These are phyloP conservation scores for Clarias batrachus DNA, from an alignment of 2,113 vertebrate genomes.

Conservation along the genomic window DNA sequence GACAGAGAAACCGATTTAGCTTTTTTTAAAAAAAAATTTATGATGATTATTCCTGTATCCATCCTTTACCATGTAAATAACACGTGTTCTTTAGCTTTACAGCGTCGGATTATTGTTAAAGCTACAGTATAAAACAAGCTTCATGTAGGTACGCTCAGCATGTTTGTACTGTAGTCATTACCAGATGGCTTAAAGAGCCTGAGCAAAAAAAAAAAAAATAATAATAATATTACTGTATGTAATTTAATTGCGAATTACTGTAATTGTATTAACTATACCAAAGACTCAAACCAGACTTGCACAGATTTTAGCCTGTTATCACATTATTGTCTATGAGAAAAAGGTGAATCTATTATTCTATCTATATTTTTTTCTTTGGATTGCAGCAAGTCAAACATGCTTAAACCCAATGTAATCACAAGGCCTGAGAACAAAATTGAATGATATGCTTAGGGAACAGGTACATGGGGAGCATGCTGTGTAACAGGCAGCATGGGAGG, in stretches of 20 bases:
- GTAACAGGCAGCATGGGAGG: constrained; percentile 61
- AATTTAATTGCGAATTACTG: background rate
- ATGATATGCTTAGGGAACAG: constrained; percentile 51
- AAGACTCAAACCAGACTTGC: background rate
- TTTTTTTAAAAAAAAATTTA: background rate
- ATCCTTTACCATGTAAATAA: constrained; percentile 19
- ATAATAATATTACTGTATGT: background rate
- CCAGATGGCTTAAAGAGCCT: constrained; percentile 5
- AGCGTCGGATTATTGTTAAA: background rate
- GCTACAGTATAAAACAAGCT: background rate
- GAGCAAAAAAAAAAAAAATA: too few relatives aligned
- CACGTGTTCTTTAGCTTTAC: background rate
- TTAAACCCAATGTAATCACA: constrained; percentile 48
- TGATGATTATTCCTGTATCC: constrained; percentile 26
- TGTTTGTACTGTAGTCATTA: constrained; percentile 5
- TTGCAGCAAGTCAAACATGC: constrained; percentile 33
- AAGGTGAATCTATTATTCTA: background rate
- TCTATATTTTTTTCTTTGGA: constrained; percentile 13
- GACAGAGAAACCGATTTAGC: background rate
- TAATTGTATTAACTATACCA: background rate
- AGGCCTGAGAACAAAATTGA: constrained; percentile 47
- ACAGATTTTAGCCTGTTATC: background rate
- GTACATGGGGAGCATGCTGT: constrained; percentile 56
- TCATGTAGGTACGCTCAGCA: background rate
- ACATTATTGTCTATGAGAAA: background rate